Conservation (phyloP, 2,888 invertebrate species). For the Cosmia trapezina region DNA sequence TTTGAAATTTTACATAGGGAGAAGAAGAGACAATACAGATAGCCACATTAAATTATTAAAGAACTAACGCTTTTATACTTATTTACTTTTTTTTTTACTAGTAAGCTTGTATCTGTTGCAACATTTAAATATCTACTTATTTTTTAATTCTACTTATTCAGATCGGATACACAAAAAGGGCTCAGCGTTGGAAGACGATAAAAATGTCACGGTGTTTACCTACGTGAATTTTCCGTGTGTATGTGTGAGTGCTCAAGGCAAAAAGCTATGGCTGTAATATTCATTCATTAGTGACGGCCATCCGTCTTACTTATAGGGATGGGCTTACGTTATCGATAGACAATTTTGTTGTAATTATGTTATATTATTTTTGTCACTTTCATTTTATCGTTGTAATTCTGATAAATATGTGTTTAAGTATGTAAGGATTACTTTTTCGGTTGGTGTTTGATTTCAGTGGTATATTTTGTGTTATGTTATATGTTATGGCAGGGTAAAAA, state of each 20-base stretch:
- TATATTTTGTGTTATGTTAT: not conserved
- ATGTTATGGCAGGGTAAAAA: too few relatives aligned
- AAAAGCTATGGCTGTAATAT: slow-evolving; percentile 62
- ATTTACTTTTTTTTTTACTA: too few relatives aligned
- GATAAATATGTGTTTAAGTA: not conserved
- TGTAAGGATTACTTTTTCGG: not conserved
- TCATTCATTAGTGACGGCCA: slow-evolving; percentile 65
- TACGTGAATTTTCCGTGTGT: slow-evolving; percentile 20
- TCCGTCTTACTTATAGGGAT: slow-evolving; percentile 59
- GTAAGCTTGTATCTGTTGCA: too few relatives aligned
- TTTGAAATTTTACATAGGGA: too few relatives aligned
- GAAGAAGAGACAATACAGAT: too few relatives aligned
- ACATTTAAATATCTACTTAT: too few relatives aligned
- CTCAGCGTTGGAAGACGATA: slow-evolving; percentile 15
- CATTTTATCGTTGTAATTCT: not conserved
- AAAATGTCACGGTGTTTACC: slow-evolving; percentile 29
- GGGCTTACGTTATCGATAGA: slow-evolving; percentile 54
- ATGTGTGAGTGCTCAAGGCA: slow-evolving; percentile 54
- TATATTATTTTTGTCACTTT: slow-evolving; percentile 14
- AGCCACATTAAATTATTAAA: too few relatives aligned
- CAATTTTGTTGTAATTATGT: slow-evolving; percentile 17
- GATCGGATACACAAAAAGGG: slow-evolving; percentile 12
- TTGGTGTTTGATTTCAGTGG: not conserved
- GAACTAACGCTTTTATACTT: too few relatives aligned
- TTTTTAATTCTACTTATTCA: not conserved